Percentiles rank a stretch among this genome's conserved stretches.
These are phyloP conservation scores for Druon quercuslanigerum DNA, from an alignment of 1,140 invertebrate genomes.

Conservation along the genomic window DNA sequence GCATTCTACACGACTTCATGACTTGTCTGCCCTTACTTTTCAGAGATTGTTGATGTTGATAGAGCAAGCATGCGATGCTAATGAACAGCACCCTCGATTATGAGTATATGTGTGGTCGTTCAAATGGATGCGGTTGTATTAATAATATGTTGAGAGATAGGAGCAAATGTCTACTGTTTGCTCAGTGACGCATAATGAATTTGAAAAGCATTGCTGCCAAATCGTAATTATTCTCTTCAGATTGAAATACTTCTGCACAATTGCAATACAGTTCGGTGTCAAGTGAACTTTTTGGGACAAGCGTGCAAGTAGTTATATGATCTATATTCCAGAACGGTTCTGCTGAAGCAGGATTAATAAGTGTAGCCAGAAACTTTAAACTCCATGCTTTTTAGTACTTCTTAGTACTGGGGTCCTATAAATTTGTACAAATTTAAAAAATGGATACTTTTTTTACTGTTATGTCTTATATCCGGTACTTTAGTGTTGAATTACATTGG, in stretches of 20 bases:
- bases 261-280: no score
- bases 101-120: constrained; percentile 14
- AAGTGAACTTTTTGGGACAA: no score
- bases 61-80: constrained; percentile 31
- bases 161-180: constrained; percentile 19
- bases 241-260: not conserved
- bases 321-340: no score
- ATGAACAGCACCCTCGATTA: constrained; percentile 28
- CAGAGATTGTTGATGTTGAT: constrained; percentile 25
- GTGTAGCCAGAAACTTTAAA: no score
- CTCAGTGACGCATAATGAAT: constrained; percentile 19
- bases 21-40: not conserved
- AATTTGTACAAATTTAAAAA: no score
- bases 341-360: no score
- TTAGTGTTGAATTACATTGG: no score
- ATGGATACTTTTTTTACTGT: no score
- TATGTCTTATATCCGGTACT: no score
- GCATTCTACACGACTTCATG: constrained; percentile 10
- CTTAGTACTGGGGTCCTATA: no score
- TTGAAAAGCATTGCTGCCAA: not conserved
- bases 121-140: constrained; percentile 26
- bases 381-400: no score
- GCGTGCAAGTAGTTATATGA: no score
- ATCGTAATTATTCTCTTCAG: not conserved
- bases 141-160: constrained; percentile 3